A percentile compares a stretch with the other conserved stretches of the same genome.
These are phyloP conservation scores for Tapirus terrestris DNA, from an alignment of 2,113 vertebrate species.

Conservation along the genomic window DNA sequence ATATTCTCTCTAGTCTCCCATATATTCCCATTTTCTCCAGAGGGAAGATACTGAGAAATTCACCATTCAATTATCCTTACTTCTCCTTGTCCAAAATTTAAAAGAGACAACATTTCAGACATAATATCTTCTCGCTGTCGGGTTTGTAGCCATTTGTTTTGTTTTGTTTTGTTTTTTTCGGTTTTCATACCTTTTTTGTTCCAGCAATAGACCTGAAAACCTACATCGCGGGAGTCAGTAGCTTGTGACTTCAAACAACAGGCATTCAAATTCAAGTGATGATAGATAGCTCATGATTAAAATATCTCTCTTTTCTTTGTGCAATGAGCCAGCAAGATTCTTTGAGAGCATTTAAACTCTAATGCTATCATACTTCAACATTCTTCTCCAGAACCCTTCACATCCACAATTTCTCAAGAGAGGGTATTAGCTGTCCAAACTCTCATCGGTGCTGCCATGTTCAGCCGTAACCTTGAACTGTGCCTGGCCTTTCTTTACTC, in stretches of 20 bases:
- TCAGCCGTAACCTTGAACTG: slow-evolving; percentile 60
- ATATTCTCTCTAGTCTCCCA: neutral
- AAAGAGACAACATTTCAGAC: slow-evolving; percentile 13
- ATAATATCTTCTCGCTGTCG: neutral
- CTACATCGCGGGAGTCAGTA: slow-evolving; percentile 40
- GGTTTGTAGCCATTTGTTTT: neutral
- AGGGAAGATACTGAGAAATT: slow-evolving; percentile 44
- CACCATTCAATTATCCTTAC: neutral
- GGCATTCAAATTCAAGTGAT: slow-evolving; percentile 73
- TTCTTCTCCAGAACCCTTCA: slow-evolving; percentile 44
- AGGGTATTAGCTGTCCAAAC: slow-evolving; percentile 32
- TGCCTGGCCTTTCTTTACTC: neutral
- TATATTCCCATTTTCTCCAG: slow-evolving; percentile 29
- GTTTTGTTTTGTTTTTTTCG: neutral
- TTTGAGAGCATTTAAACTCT: slow-evolving; percentile 68
- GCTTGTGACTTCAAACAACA: slow-evolving; percentile 77
- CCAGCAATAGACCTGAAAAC: slow-evolving; percentile 63
- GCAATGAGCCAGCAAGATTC: slow-evolving; percentile 74
- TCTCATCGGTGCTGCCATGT: neutral
- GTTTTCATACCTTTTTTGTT: slow-evolving; percentile 43
- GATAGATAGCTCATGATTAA: slow-evolving; percentile 73
- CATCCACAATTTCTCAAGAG: slow-evolving; percentile 58
- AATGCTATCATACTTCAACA: slow-evolving; percentile 49
- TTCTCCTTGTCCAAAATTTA: slow-evolving; percentile 44
- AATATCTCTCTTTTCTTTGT: slow-evolving; percentile 74